These are phyloP conservation scores for Sander lucioperca DNA, from an alignment of 2,113 vertebrate genomes.

Conservation along the genomic window DNA sequence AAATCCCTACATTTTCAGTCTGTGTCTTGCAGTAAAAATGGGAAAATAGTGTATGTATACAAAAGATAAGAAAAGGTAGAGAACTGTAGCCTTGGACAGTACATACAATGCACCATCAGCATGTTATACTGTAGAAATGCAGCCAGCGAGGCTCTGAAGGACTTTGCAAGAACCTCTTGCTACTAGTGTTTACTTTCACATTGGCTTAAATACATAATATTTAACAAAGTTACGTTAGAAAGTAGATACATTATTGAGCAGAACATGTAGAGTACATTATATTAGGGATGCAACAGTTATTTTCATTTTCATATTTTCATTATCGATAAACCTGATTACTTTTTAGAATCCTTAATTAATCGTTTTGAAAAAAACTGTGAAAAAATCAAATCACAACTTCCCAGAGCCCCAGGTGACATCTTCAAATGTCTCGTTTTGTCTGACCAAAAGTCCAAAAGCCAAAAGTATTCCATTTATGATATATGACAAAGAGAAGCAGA, in stretches of 20 bases:
- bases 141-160: neutral
- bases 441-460: neutral
- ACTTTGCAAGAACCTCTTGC: neutral
- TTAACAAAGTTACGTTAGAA: neutral
- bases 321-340: neutral
- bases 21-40: constrained; percentile 2
- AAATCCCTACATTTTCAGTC: neutral
- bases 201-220: neutral
- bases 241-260: neutral
- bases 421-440: neutral
- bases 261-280: neutral
- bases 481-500: neutral
- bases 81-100: neutral
- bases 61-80: constrained; percentile 5
- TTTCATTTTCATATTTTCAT: too few species aligned
- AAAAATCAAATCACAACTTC: neutral
- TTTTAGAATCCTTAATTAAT: neutral
- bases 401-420: neutral
- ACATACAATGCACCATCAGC: constrained; percentile 2
- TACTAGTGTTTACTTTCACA: neutral
- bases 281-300: neutral
- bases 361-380: neutral
- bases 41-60: neutral
- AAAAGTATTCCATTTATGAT: neutral
- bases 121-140: constrained; percentile 7